phyloP scores from a whole-genome alignment of 2,797 vertebrate genomes.

The Poecile montanus region DNA sequence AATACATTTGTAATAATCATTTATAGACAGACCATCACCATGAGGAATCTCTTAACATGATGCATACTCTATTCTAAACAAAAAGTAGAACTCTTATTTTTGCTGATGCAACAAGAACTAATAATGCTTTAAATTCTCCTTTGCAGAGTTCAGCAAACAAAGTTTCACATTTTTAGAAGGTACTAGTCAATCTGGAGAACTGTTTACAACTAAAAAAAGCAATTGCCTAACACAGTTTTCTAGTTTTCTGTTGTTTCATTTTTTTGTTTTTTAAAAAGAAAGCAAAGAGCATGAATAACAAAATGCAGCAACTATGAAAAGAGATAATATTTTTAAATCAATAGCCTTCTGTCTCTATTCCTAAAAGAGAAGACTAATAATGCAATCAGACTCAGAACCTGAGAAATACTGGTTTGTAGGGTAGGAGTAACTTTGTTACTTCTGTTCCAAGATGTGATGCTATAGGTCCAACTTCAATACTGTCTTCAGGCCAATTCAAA shows the following conservation, averaged over 20 bases:
- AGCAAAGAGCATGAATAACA: background rate
- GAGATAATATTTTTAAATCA: background rate
- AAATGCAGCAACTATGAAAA: background rate
- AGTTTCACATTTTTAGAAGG: background rate
- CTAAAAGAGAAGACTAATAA: background rate
- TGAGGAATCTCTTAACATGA: background rate
- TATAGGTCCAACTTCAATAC: background rate
- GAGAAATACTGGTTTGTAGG: background rate
- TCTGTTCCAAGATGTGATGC: background rate
- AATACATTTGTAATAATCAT: background rate
- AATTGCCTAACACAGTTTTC: background rate
- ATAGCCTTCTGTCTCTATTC: background rate
- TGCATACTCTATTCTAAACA: background rate
- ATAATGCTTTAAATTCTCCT: background rate
- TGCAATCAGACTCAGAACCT: background rate
- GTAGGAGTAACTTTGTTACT: background rate
- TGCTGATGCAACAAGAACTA: background rate
- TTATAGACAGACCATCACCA: background rate
- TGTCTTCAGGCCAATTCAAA: background rate
- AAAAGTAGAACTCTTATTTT: background rate
- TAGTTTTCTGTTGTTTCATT: background rate
- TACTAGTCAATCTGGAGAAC: background rate
- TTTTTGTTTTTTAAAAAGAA: background rate
- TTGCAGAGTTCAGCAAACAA: background rate
- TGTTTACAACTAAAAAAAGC: background rate